phyloP scores from a whole-genome alignment of 2,113 vertebrate species.

The Gambusia affinis region DNA sequence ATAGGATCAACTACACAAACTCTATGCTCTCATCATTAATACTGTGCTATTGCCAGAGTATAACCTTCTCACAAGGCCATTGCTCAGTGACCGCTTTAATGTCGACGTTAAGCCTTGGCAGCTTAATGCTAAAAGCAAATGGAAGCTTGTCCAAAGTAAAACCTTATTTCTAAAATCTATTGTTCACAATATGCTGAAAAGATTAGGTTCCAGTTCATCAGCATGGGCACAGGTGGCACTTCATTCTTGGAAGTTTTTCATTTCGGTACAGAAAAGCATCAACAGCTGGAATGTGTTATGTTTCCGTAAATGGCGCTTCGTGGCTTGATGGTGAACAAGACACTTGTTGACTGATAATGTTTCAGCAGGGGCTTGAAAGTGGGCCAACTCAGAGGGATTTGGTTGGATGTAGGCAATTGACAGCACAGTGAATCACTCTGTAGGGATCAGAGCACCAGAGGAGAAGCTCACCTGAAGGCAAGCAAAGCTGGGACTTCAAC shows the following conservation, averaged over 20 bases:
- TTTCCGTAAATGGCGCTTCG: conserved; percentile 60
- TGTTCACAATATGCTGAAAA: conserved; percentile 18
- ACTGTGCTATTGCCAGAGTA: conserved; percentile 52
- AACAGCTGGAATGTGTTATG: conserved; percentile 64
- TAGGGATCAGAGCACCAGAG: conserved; percentile 60
- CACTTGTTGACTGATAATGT: conserved; percentile 58
- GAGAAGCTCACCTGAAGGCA: conserved; percentile 43
- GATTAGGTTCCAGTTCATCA: conserved; percentile 30
- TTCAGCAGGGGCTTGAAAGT: conserved; percentile 45
- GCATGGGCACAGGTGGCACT: conserved; percentile 39
- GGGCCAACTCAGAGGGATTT: conserved; percentile 54
- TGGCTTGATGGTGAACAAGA: conserved; percentile 43
- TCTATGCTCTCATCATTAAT: conserved; percentile 69
- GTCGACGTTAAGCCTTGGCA: background rate
- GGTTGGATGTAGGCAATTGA: conserved; percentile 45
- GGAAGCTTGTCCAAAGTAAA: conserved; percentile 24
- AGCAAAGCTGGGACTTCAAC: conserved; percentile 55
- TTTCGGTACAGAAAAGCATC: conserved; percentile 46
- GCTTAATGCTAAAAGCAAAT: conserved; percentile 15
- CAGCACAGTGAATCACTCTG: conserved; percentile 61
- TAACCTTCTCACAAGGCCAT: conserved; percentile 73
- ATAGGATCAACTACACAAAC: conserved; percentile 57
- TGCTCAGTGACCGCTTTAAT: conserved; percentile 50
- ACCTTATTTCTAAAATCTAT: conserved; percentile 44
- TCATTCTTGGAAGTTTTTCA: conserved; percentile 52